Base-by-base conservation (phyloP, 2,888 invertebrate genomes). In the Hydroisotoma schaefferi region DNA sequence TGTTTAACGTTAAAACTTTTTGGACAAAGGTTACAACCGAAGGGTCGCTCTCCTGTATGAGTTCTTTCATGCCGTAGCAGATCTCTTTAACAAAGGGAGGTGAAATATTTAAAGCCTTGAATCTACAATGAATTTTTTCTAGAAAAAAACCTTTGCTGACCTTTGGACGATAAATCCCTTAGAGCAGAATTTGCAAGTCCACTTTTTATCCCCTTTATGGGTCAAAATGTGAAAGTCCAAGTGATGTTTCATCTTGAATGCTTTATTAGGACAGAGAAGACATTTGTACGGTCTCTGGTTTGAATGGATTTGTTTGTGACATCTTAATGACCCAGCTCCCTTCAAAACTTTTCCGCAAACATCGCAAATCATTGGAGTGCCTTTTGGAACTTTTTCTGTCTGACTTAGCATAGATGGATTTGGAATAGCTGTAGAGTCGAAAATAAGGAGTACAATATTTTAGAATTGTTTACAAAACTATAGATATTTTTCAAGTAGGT, bases 31-130 rank as follows among this genome's bases (percentile, higher is more conserved):
- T 12, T 63, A 59, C 77, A 77, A 10, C 69, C 58, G 55, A 73
- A 76, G 1, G 77, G 76, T 55, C 73, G 73, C 55, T 75, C 75
- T 1, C 76, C 76, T 0, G 76, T 75, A 40, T 77, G 77, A 25
- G 74, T 70, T 29, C 75, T 70, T 65, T 75, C 71, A 59, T 77
- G 76, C 15, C 46, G 20, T 22, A 23, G 46, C 20, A 46, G 46
- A 20, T 46, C 46, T n/a, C n/a, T n/a, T n/a, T n/a, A n/a, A n/a
- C n/a, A n/a, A n/a, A n/a, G n/a, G n/a, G n/a, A n/a, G n/a, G n/a
- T n/a, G n/a, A n/a, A n/a, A n/a, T n/a, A n/a, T n/a, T n/a, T n/a
- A n/a, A n/a, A n/a, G n/a, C n/a, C n/a, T n/a, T n/a, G n/a, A n/a
- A n/a, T n/a, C n/a, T n/a, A n/a, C n/a, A n/a, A n/a, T n/a, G n/a